Percentiles rank a stretch among this genome's conserved stretches.
Conservation (phyloP, 92 coral and sea anemone species). For the Porites lobata region DNA sequence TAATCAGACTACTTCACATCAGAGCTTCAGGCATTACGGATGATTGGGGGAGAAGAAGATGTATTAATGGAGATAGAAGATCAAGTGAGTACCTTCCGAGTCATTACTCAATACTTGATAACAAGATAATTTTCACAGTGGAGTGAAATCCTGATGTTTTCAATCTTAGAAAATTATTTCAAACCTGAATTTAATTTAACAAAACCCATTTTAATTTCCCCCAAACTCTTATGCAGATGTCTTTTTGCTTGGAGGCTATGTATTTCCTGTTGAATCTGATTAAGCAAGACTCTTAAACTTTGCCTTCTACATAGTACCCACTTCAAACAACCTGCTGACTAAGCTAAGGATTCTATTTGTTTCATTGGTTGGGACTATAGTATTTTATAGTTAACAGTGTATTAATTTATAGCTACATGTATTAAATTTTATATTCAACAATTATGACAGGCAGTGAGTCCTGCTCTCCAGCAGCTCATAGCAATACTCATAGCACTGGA, state of each 20-base stretch:
- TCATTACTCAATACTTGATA: neutral
- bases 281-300: too few species aligned
- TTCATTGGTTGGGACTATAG: too few species aligned
- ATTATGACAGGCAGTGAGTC: constrained; percentile 80
- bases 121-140: too few species aligned
- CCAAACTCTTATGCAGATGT: too few species aligned
- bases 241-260: too few species aligned
- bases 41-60: constrained; percentile 87
- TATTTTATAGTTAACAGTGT: too few species aligned
- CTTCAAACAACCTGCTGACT: too few species aligned
- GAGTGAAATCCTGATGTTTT: neutral
- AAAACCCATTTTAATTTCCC: too few species aligned
- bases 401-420: neutral
- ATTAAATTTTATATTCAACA: neutral
- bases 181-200: too few species aligned
- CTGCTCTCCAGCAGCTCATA: constrained; percentile 81
- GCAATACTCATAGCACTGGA: constrained; percentile 82
- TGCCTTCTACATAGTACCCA: too few species aligned
- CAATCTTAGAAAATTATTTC: neutral
- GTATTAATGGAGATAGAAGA: constrained; percentile 91
- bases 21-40: constrained; percentile 94
- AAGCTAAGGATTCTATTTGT: too few species aligned
- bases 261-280: too few species aligned
- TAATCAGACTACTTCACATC: constrained; percentile 91
- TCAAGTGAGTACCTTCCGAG: constrained; percentile 61